A percentile compares a stretch with the other conserved stretches of the same genome.
These are phyloP conservation scores for Trinectes maculatus DNA, from an alignment of 2,113 vertebrate genomes.

Conservation along the genomic window DNA sequence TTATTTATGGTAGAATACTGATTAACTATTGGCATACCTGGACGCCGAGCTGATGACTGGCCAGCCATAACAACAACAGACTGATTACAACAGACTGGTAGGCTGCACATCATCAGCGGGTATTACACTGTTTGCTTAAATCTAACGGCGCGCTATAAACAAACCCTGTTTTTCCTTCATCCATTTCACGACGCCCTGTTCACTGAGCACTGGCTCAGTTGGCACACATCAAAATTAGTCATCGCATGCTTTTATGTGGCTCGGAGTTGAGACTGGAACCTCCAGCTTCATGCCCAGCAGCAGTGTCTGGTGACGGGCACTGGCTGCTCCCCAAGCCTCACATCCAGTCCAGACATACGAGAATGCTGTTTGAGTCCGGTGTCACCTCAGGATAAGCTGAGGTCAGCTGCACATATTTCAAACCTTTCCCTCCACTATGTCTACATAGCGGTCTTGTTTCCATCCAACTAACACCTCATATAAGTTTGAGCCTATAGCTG, in stretches of 20 bases:
- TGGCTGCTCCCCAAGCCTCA: slow-evolving; percentile 72
- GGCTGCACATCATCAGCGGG: background rate
- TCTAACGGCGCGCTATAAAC: background rate
- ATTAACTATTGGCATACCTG: slow-evolving; percentile 14
- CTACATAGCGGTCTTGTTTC: slow-evolving; percentile 52
- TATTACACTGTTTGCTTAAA: slow-evolving; percentile 1
- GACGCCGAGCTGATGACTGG: background rate
- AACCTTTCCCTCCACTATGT: slow-evolving; percentile 43
- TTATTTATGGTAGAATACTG: background rate
- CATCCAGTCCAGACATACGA: slow-evolving; percentile 74
- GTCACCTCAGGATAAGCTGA: slow-evolving; percentile 75
- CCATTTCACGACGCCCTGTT: slow-evolving; percentile 1
- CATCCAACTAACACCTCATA: slow-evolving; percentile 69
- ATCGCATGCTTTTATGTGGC: slow-evolving; percentile 34
- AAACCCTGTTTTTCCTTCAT: slow-evolving; percentile 28
- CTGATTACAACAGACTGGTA: background rate
- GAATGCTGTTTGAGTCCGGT: slow-evolving; percentile 71
- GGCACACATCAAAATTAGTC: slow-evolving; percentile 43
- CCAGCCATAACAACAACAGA: slow-evolving; percentile 10
- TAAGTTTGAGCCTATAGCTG: slow-evolving; percentile 48
- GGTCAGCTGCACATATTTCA: slow-evolving; percentile 63
- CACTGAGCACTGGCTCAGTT: slow-evolving; percentile 15
- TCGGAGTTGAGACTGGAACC: slow-evolving; percentile 37
- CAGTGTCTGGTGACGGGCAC: slow-evolving; percentile 69
- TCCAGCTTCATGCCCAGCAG: slow-evolving; percentile 44